Conservation (phyloP, 1,140 invertebrate genomes). For the Oryctes rhinoceros region DNA sequence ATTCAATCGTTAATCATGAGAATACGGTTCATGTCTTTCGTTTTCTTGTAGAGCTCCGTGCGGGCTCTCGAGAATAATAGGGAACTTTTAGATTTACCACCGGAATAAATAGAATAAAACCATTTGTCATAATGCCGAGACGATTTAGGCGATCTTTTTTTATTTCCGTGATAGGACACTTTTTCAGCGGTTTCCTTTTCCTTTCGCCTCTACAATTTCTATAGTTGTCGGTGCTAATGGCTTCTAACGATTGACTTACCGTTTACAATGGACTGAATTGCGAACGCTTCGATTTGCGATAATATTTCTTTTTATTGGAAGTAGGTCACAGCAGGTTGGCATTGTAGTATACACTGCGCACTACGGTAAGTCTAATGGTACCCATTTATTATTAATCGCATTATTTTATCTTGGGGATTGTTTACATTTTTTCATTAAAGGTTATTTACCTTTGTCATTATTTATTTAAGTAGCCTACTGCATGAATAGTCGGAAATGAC, state of each 20-base stretch:
- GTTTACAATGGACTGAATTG: slow-evolving; percentile 1
- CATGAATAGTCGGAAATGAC: too few species aligned
- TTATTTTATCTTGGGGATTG: too few species aligned
- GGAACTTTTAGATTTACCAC: slow-evolving; percentile 40
- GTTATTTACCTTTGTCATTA: too few species aligned
- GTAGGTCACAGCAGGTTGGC: background rate
- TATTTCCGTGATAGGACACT: background rate
- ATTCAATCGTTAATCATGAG: slow-evolving; percentile 60
- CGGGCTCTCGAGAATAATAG: slow-evolving; percentile 40
- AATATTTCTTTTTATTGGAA: slow-evolving; percentile 11
- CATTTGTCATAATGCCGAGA: slow-evolving; percentile 40
- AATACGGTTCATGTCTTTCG: slow-evolving; percentile 53
- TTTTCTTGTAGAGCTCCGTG: background rate
- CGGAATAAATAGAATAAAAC: slow-evolving; percentile 40
- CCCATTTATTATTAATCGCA: too few species aligned
- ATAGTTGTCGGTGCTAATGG: slow-evolving; percentile 31
- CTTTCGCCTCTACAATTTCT: slow-evolving; percentile 34
- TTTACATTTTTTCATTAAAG: too few species aligned
- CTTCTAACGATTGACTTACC: slow-evolving; percentile 34
- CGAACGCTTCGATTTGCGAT: slow-evolving; percentile 3
- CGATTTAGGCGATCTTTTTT: slow-evolving; percentile 37
- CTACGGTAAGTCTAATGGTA: too few species aligned
- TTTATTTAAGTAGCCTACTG: too few species aligned
- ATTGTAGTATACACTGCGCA: too few species aligned
- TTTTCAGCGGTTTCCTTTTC: slow-evolving; percentile 30